Percentiles rank a stretch among this genome's conserved stretches.
These are phyloP conservation scores for Hyles lineata DNA, from an alignment of 2,888 invertebrate species.

Conservation along the genomic window DNA sequence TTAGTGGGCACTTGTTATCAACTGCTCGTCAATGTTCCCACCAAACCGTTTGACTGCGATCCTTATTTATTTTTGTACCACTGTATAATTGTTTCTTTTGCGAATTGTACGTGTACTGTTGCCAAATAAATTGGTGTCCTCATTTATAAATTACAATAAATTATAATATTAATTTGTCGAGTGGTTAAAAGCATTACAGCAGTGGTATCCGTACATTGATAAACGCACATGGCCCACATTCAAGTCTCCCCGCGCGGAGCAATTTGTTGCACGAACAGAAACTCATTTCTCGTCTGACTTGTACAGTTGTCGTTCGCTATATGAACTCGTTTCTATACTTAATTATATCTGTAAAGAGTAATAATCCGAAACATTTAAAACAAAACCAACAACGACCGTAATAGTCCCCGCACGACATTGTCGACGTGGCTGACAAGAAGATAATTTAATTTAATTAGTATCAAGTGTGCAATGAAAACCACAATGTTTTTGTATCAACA, in stretches of 20 bases:
- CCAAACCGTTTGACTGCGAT: too few relatives aligned
- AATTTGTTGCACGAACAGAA: constrained; percentile 19
- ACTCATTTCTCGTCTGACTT: constrained; percentile 9
- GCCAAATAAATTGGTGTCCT: too few relatives aligned
- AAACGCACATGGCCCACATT: constrained; percentile 1
- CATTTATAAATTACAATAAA: too few relatives aligned
- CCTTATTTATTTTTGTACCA: too few relatives aligned
- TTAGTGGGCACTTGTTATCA: too few relatives aligned
- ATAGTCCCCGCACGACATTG: constrained; percentile 30
- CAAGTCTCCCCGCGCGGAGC: not conserved
- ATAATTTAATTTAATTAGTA: constrained; percentile 54
- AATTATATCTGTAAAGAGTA: constrained; percentile 11
- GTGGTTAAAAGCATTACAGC: not conserved
- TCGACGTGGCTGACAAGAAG: constrained; percentile 35
- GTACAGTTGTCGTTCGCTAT: constrained; percentile 5
- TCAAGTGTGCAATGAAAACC: constrained; percentile 42
- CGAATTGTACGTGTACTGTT: too few relatives aligned
- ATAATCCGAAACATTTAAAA: constrained; percentile 31
- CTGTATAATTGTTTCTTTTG: too few relatives aligned
- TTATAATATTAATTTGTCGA: not conserved
- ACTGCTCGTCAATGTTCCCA: too few relatives aligned
- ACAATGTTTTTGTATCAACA: constrained; percentile 13
- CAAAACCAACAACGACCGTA: constrained; percentile 28
- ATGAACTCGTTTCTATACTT: not conserved
- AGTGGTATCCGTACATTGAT: not conserved